Percentiles rank a stretch among this genome's conserved stretches.
phyloP scores from a whole-genome alignment of 2,888 invertebrate genomes.

The Escarpia spicata region DNA sequence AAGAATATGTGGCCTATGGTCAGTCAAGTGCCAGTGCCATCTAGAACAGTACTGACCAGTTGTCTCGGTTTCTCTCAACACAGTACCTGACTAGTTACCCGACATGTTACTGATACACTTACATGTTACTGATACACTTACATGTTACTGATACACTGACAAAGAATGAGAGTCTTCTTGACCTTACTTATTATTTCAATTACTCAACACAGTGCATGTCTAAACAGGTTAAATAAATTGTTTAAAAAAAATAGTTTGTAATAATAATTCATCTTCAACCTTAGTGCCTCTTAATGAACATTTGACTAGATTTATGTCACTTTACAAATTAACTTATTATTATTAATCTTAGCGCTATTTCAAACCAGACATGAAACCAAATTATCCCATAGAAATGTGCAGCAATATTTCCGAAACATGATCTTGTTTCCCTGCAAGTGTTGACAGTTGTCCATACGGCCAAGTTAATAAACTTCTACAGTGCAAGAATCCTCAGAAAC shows the following conservation, averaged over 20 bases:
- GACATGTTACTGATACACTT: background rate
- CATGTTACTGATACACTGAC: background rate
- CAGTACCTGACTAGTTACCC: background rate
- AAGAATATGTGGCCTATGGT: constrained; percentile 52
- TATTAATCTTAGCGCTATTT: background rate
- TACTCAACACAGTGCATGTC: background rate
- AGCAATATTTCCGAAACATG: background rate
- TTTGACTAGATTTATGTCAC: too few relatives aligned
- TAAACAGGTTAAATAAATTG: background rate
- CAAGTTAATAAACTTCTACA: background rate
- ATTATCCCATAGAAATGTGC: background rate
- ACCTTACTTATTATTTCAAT: too few relatives aligned
- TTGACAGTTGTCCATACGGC: background rate
- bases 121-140: background rate
- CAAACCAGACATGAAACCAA: background rate
- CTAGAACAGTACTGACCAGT: background rate
- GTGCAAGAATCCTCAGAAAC: too few relatives aligned
- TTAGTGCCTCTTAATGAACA: too few relatives aligned
- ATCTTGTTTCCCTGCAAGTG: background rate
- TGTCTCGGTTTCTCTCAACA: background rate
- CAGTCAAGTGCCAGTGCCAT: background rate
- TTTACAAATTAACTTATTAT: too few relatives aligned
- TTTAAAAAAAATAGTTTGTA: background rate
- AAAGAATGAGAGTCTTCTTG: too few relatives aligned
- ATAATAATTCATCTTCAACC: constrained; percentile 14